Conservation (phyloP, 1,140 invertebrate genomes). For the Brachystomella parvula region DNA sequence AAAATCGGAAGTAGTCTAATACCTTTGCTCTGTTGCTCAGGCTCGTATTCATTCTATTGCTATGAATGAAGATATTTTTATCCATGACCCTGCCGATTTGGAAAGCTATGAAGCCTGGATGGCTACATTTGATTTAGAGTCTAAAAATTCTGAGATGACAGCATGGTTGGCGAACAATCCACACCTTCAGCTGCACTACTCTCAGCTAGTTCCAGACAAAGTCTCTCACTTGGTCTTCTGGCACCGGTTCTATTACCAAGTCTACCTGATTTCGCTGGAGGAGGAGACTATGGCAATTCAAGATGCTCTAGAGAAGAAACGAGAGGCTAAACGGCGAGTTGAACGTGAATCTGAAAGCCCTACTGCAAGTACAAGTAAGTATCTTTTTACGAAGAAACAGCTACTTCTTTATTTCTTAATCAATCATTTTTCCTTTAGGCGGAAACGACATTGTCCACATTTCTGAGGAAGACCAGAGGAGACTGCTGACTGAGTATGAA, state of each 20-base stretch:
- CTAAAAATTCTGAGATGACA: constrained; percentile 23
- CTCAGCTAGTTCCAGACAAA: constrained; percentile 33
- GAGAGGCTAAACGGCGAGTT: background rate
- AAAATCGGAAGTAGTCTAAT: background rate
- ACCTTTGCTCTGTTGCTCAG: constrained; percentile 15
- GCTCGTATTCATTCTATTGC: constrained; percentile 30
- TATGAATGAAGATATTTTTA: constrained; percentile 27
- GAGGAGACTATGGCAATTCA: constrained; percentile 8
- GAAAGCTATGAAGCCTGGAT: constrained; percentile 32
- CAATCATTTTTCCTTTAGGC: constrained; percentile 9
- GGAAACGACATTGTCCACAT: constrained; percentile 33
- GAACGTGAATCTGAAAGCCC: constrained; percentile 7
- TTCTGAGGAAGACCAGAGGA: constrained; percentile 37
- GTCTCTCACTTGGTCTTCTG: constrained; percentile 35
- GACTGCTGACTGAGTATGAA: constrained; percentile 35
- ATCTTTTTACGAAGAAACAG: background rate
- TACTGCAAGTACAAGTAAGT: background rate
- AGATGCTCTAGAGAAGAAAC: background rate
- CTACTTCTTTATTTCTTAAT: background rate
- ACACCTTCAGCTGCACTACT: constrained; percentile 33
- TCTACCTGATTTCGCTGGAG: constrained; percentile 28
- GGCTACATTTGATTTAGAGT: constrained; percentile 32
- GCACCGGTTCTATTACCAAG: constrained; percentile 35
- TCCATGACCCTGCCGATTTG: constrained; percentile 29
- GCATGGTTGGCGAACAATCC: constrained; percentile 25